Base-by-base conservation (phyloP, 2,888 invertebrate genomes). In the Ligdia adustata region DNA sequence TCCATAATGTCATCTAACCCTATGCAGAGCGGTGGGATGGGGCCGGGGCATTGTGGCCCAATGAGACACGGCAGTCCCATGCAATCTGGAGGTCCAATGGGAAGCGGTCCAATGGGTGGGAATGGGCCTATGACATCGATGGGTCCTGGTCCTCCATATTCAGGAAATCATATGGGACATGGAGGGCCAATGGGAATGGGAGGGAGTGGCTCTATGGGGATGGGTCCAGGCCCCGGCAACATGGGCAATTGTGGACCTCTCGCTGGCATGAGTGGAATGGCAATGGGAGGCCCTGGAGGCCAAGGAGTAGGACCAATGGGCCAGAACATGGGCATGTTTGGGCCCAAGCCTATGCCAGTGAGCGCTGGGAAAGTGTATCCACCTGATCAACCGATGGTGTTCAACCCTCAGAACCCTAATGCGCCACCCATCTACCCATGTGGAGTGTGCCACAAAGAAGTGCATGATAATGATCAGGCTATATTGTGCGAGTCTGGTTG, bases 391-490 rank as follows among this genome's bases (percentile, higher is more conserved):
- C 96, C 98, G 0, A 98, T 98, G 98, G 97, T 99, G 55, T 98
- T 98, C 80, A 99, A 99, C 86, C 97, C 98, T 28, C 98, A 98
- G 83, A 99, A 99, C 86, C 99, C 98, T 0, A 99, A 98, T 82
- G 99, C 99, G 39, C 99, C 99, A 34, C 98, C 99, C 1, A 98
- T 99, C 61, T 98, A 98, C 82, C 98, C 98, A 0, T 99, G 99
- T 89, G 99, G 99, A 55, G 95, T 97, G 47, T 99, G 99, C 90
- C 98, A 98, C 88, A 98, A 98, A 90, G 99, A 99, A 91, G 97
- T 98, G 45, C 98, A 98, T 88, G 99, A 99, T 87, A 98, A 98
- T 90, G 99, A 99, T 87, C 98, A 99, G 91, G 98, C 98, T 48
- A 97, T 98, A 62, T 92, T 98, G 62, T 99, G 99, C 88, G 99